These are phyloP conservation scores for Buathra laborator DNA, from an alignment of 2,888 invertebrate genomes.

Conservation along the genomic window DNA sequence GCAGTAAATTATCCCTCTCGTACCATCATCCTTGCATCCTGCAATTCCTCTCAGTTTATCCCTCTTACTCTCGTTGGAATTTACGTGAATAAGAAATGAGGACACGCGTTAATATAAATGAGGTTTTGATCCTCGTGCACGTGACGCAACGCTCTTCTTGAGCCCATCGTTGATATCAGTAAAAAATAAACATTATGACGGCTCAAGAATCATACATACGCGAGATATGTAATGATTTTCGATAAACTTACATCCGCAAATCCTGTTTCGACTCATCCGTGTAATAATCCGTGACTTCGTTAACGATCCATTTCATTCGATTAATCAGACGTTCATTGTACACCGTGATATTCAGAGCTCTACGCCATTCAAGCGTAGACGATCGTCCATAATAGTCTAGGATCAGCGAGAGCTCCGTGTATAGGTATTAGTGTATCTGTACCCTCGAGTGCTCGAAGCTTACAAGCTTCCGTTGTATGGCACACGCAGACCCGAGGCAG, in stretches of 20 bases:
- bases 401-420: not conserved
- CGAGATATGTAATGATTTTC: not conserved
- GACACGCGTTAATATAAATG: conserved; percentile 39
- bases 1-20: conserved; percentile 53
- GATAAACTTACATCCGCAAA: not conserved
- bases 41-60: conserved; percentile 5
- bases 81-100: conserved; percentile 25
- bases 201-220: not conserved
- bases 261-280: not conserved
- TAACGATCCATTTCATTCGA: not conserved
- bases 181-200: not conserved
- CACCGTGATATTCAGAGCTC: not conserved
- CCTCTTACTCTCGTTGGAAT: conserved; percentile 34
- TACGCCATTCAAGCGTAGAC: conserved; percentile 1
- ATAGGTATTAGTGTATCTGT: conserved; percentile 12
- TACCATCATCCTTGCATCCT: not conserved
- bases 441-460: not conserved
- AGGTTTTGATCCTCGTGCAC: conserved; percentile 16
- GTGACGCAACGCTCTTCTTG: not conserved
- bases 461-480: not conserved
- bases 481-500: not conserved
- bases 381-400: conserved; percentile 20
- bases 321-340: conserved; percentile 13
- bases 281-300: not conserved
- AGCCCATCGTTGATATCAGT: not conserved